A percentile compares a stretch with the other conserved stretches of the same genome.
phyloP scores from a whole-genome alignment of 2,888 invertebrate species.

The Anarsia innoxiella region DNA sequence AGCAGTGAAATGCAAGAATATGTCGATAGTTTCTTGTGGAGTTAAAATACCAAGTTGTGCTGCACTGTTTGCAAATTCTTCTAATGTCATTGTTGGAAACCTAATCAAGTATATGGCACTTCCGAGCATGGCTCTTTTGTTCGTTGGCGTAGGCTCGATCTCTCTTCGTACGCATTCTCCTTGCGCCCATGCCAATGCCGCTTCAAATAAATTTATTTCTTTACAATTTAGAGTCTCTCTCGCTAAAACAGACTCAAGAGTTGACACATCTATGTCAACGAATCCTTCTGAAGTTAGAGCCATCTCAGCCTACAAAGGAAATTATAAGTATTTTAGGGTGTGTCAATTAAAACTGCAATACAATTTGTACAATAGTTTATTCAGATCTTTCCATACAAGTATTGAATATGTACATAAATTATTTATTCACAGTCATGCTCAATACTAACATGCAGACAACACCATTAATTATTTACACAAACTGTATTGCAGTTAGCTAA shows the following conservation, averaged over 20 bases:
- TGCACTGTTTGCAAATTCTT: conserved; percentile 93
- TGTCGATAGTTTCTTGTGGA: conserved; percentile 94
- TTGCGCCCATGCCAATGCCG: conserved; percentile 93
- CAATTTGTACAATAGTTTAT: conserved; percentile 65
- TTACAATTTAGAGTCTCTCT: conserved; percentile 96
- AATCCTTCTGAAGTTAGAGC: conserved; percentile 96
- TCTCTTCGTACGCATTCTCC: conserved; percentile 92
- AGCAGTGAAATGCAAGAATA: conserved; percentile 96
- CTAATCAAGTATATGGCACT: conserved; percentile 90
- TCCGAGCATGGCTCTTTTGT: conserved; percentile 84
- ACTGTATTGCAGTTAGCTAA: conserved; percentile 67
- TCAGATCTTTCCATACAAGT: conserved; percentile 42
- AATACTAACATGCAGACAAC: conserved; percentile 45
- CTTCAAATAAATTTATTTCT: conserved; percentile 93
- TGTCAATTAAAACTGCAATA: conserved; percentile 72
- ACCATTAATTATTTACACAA: conserved; percentile 34
- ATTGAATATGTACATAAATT: conserved; percentile 27
- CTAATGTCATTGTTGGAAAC: conserved; percentile 94
- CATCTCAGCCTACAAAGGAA: conserved; percentile 89
- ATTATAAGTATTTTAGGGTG: conserved; percentile 33
- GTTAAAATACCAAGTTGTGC: conserved; percentile 95
- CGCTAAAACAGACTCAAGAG: conserved; percentile 91
- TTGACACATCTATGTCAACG: conserved; percentile 95
- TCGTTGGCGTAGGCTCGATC: conserved; percentile 85
- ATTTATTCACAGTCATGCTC: conserved; percentile 45